These are phyloP conservation scores for Apus apus DNA, from an alignment of 2,113 vertebrate species.

Conservation along the genomic window DNA sequence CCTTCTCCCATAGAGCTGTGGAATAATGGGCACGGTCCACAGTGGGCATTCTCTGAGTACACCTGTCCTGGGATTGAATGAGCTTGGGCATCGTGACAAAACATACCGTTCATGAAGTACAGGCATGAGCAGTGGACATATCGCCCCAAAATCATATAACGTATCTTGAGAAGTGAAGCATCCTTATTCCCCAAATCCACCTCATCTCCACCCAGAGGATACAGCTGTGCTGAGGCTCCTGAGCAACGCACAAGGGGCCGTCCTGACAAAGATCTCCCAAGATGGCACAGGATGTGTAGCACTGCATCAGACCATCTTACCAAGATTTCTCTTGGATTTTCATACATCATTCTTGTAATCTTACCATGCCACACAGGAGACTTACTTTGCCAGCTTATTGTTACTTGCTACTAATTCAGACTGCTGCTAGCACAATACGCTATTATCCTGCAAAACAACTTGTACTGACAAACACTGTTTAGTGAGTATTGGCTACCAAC, in stretches of 20 bases:
- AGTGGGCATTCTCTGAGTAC: background rate
- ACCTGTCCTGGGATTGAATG: background rate
- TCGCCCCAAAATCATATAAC: background rate
- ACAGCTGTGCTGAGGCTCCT: background rate
- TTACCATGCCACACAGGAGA: background rate
- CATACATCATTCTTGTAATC: background rate
- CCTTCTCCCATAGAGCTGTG: rapidly evolving
- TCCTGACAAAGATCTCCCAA: background rate
- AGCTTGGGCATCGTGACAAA: background rate
- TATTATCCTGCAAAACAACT: slow-evolving; percentile 52
- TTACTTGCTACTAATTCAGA: slow-evolving; percentile 16
- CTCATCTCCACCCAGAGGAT: background rate
- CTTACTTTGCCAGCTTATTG: background rate
- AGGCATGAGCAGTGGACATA: background rate
- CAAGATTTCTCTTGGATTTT: background rate
- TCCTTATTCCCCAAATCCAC: background rate
- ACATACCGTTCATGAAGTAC: background rate
- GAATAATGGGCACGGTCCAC: rapidly evolving
- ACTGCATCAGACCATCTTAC: background rate
- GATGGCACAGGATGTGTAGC: background rate
- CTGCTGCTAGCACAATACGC: slow-evolving; percentile 4
- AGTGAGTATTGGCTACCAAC: background rate
- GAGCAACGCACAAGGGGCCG: background rate
- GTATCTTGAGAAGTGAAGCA: background rate
- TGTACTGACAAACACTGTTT: slow-evolving; percentile 33